Evolutionary conservation across 2,888 invertebrate species (phyloP).

Genomic region (Tiliacea citrago): DNA sequence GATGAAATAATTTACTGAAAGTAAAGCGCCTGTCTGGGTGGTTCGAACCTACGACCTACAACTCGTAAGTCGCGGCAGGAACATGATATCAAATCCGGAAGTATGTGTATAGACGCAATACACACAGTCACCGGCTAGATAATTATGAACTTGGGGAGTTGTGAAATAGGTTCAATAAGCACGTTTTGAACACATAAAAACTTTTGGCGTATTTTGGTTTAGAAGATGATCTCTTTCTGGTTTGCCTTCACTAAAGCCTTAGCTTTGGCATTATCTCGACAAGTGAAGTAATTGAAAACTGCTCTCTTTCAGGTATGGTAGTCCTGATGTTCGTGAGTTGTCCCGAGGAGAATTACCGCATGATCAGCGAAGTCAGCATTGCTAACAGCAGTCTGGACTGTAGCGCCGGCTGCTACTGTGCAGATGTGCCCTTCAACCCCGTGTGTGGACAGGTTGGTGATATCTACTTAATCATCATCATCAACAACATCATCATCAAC

Average conservation of each 20-base stretch:
- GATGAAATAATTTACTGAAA: too few relatives aligned
- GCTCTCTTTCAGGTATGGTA: conserved; percentile 92
- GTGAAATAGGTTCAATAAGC: neutral
- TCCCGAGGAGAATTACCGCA: conserved; percentile 95
- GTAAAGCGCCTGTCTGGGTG: too few relatives aligned
- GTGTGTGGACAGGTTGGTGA: conserved; percentile 93
- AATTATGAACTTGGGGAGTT: neutral
- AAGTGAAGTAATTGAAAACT: conserved; percentile 7
- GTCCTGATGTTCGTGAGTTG: conserved; percentile 97
- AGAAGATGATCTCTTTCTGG: neutral
- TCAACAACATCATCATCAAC: too few relatives aligned
- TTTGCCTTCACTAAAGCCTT: neutral
- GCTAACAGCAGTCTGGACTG: conserved; percentile 84
- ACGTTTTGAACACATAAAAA: too few relatives aligned
- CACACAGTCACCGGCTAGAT: neutral
- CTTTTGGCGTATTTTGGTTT: neutral
- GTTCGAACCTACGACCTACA: too few relatives aligned
- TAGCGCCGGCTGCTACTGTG: conserved; percentile 93
- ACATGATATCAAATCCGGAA: too few relatives aligned
- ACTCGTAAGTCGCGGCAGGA: too few relatives aligned
- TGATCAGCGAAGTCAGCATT: conserved; percentile 85
- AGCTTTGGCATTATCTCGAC: neutral
- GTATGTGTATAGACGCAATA: neutral
- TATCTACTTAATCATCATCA: too few relatives aligned
- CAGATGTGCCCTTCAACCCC: conserved; percentile 94